Percentiles rank a stretch among this genome's conserved stretches.
These are phyloP conservation scores for Odontomyia ornata DNA, from an alignment of 2,888 invertebrate genomes.

Conservation along the genomic window DNA sequence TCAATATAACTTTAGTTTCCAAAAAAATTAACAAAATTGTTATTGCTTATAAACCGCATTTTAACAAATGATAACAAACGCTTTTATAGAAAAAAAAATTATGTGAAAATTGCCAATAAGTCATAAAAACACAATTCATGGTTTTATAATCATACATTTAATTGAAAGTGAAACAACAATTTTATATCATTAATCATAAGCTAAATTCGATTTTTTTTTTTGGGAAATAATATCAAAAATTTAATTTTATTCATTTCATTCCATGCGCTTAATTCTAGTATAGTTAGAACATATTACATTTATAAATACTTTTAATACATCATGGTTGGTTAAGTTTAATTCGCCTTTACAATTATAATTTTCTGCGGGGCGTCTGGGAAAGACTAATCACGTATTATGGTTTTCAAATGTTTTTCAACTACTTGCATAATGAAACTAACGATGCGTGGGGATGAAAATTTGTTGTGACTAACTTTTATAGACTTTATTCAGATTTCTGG, in stretches of 20 bases:
- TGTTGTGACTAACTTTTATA: slow-evolving; percentile 17
- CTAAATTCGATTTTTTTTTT: background rate
- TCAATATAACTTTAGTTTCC: background rate
- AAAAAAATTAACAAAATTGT: background rate
- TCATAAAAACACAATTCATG: slow-evolving; percentile 30
- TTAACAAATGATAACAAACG: background rate
- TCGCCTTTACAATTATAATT: slow-evolving; percentile 51
- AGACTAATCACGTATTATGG: slow-evolving; percentile 63
- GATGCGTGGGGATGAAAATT: background rate
- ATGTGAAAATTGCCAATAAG: slow-evolving; percentile 47
- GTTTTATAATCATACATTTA: slow-evolving; percentile 1
- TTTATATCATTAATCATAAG: slow-evolving; percentile 1
- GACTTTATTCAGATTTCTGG: background rate
- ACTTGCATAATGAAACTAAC: slow-evolving; percentile 13
- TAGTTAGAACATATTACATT: background rate
- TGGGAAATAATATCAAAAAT: background rate
- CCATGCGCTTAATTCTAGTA: slow-evolving; percentile 24
- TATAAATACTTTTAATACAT: slow-evolving; percentile 5
- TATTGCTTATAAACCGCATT: background rate
- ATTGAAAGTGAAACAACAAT: background rate
- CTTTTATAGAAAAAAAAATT: slow-evolving; percentile 23
- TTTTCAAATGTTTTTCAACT: slow-evolving; percentile 45
- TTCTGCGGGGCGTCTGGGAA: slow-evolving; percentile 64
- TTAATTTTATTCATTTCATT: slow-evolving; percentile 20
- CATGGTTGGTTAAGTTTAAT: slow-evolving; percentile 31